A percentile compares a stretch with the other conserved stretches of the same genome.
phyloP scores from a whole-genome alignment of 2,888 invertebrate genomes.

The Cheiracanthium punctorium region DNA sequence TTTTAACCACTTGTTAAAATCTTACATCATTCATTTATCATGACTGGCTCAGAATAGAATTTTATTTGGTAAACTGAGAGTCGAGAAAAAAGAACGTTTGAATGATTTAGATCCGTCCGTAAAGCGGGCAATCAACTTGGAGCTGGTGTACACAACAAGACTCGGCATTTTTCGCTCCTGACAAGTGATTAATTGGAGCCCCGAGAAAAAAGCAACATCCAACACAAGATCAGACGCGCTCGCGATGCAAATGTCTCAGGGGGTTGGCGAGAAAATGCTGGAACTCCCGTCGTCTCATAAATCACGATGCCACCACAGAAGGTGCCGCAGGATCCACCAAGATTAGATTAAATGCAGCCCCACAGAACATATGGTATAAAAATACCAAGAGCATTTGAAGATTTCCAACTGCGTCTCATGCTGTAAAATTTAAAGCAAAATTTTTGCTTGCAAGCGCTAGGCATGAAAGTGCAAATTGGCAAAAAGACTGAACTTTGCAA shows the following conservation, averaged over 20 bases:
- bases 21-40: no score
- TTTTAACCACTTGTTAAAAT: no score
- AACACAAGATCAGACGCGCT: not conserved
- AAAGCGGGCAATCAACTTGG: conserved; percentile 7
- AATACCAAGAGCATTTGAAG: no score
- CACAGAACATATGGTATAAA: no score
- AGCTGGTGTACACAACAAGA: not conserved
- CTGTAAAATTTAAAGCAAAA: no score
- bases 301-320: not conserved
- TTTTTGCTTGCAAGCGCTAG: no score
- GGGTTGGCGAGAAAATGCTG: not conserved
- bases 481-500: no score
- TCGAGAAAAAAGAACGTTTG: not conserved
- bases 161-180: not conserved
- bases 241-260: not conserved
- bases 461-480: no score
- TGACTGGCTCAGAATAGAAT: no score
- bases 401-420: no score
- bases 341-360: no score
- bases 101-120: not conserved
- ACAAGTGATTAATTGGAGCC: not conserved
- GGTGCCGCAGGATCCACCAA: not conserved
- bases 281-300: not conserved
- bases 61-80: no score
- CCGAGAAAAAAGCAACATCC: not conserved